These are phyloP conservation scores for Chrysolina americana DNA, from an alignment of 2,888 invertebrate species.

Conservation along the genomic window DNA sequence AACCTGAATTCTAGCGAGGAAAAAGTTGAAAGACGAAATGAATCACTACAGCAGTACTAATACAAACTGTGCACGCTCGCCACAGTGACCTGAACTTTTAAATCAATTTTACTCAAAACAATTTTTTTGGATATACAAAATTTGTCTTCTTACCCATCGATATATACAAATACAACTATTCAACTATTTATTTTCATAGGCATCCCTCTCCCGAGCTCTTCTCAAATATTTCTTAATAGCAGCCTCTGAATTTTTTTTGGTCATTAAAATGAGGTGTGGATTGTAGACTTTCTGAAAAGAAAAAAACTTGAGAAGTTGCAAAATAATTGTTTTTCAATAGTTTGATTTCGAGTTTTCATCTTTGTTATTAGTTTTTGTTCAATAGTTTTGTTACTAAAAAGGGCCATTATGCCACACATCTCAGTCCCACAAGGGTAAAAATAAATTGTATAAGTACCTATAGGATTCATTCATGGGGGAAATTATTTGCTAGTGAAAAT, in stretches of 20 bases:
- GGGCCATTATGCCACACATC: neutral
- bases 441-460: neutral
- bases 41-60: too few relatives aligned
- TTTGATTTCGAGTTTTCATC: neutral
- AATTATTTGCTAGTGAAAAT: neutral
- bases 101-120: too few relatives aligned
- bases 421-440: neutral
- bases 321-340: neutral
- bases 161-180: neutral
- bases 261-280: neutral
- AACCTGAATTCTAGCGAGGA: too few relatives aligned
- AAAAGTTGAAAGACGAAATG: too few relatives aligned
- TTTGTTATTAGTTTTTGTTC: neutral
- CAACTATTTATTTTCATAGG: neutral
- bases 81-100: neutral
- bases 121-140: too few relatives aligned
- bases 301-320: neutral
- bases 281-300: conserved; percentile 1
- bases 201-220: neutral
- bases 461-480: neutral
- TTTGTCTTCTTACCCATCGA: too few relatives aligned
- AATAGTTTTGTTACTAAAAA: neutral
- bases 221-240: neutral
- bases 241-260: neutral
- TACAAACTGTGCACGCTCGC: too few relatives aligned